Conservation (phyloP, 1,140 invertebrate genomes). For the Nasonia giraulti region DNA sequence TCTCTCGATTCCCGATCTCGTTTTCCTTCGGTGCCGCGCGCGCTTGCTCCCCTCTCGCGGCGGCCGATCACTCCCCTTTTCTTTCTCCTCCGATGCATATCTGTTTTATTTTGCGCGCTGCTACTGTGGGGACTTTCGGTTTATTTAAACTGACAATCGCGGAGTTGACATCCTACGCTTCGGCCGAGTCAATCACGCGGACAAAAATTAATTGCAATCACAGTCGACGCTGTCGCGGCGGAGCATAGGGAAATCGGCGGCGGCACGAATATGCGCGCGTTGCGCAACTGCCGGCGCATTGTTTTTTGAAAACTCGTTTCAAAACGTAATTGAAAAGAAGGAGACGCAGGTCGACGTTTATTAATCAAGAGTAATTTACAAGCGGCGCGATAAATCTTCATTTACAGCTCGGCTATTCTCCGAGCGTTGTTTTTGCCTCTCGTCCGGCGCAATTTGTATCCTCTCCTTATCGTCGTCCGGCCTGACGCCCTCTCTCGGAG, state of each 20-base stretch:
- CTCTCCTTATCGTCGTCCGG: background rate
- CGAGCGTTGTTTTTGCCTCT: background rate
- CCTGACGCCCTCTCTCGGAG: background rate
- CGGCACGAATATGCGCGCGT: too few species aligned
- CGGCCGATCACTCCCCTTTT: too few species aligned
- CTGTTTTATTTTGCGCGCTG: background rate
- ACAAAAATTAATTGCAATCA: background rate
- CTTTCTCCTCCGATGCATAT: background rate
- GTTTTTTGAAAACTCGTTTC: too few species aligned
- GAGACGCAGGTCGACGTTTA: background rate
- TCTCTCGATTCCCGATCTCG: constrained; percentile 37
- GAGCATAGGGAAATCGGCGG: too few species aligned
- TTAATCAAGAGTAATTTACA: constrained; percentile 28
- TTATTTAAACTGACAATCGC: background rate
- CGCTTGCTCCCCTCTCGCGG: background rate
- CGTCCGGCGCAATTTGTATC: constrained; percentile 19
- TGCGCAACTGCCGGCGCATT: too few species aligned
- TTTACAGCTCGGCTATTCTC: constrained; percentile 3
- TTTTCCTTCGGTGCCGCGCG: constrained; percentile 11
- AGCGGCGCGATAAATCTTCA: constrained; percentile 35
- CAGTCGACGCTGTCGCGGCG: background rate
- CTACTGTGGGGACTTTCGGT: background rate
- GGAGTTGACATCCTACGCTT: background rate
- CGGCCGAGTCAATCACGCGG: background rate
- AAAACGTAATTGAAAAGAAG: background rate